Conservation (phyloP, 1,140 invertebrate genomes). For the Ganaspis sp. region DNA sequence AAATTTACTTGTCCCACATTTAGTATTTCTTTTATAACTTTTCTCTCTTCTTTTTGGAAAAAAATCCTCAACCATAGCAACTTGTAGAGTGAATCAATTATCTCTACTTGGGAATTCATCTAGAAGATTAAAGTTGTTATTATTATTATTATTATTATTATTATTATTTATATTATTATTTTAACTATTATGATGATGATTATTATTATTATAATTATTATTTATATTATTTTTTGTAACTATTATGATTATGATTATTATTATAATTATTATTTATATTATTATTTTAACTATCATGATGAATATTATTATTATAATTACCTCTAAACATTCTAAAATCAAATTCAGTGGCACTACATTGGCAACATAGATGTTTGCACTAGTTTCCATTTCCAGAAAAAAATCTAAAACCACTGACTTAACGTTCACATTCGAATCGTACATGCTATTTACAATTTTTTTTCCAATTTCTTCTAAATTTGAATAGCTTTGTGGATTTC, state of each 20-base stretch:
- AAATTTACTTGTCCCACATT: slow-evolving; percentile 43
- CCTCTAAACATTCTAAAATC: slow-evolving; percentile 52
- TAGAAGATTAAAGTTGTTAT: slow-evolving; percentile 37
- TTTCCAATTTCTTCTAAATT: slow-evolving; percentile 35
- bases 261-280: background rate
- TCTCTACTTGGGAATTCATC: slow-evolving; percentile 36
- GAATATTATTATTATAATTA: slow-evolving; percentile 26
- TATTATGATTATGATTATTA: background rate
- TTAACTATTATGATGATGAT: background rate
- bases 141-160: slow-evolving; percentile 2
- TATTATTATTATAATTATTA: background rate
- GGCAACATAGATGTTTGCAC: slow-evolving; percentile 45
- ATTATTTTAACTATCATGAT: background rate
- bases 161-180: background rate
- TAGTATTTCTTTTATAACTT: slow-evolving; percentile 39
- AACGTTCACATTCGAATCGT: slow-evolving; percentile 42
- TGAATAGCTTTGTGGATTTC: slow-evolving; percentile 34
- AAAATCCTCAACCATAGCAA: slow-evolving; percentile 46
- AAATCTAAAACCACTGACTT: slow-evolving; percentile 50
- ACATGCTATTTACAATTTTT: slow-evolving; percentile 42
- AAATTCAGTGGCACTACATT: slow-evolving; percentile 44
- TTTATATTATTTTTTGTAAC: background rate
- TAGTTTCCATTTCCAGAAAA: slow-evolving; percentile 39
- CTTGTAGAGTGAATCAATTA: slow-evolving; percentile 45
- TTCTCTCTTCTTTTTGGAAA: slow-evolving; percentile 28